These are phyloP conservation scores for Sarcophaga variegata DNA, from an alignment of 2,888 invertebrate species.

Conservation along the genomic window DNA sequence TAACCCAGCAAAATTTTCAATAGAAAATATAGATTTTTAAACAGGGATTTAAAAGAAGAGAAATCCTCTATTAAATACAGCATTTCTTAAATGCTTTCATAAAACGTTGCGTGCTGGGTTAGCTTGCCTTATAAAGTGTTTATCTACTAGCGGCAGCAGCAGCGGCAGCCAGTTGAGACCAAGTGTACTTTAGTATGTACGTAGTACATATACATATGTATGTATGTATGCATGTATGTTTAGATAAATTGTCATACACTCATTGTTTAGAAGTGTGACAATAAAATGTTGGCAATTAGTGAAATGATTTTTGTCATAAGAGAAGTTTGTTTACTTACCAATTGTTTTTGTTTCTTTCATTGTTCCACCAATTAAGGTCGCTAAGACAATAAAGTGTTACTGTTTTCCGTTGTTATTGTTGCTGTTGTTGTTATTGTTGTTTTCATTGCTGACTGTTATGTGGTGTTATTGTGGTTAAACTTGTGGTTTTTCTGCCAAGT, in stretches of 20 bases:
- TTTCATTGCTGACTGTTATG: neutral
- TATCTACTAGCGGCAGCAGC: neutral
- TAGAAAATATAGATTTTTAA: neutral
- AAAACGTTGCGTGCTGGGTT: constrained; percentile 18
- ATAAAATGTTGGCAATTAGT: constrained; percentile 68
- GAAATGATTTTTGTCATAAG: constrained; percentile 61
- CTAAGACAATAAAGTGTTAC: constrained; percentile 44
- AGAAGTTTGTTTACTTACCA: constrained; percentile 56
- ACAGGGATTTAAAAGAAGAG: neutral
- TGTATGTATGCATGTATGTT: constrained; percentile 13
- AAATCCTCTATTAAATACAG: too few species aligned
- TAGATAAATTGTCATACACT: constrained; percentile 61
- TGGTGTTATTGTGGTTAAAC: constrained; percentile 9
- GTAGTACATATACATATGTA: too few species aligned
- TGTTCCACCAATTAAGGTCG: constrained; percentile 61
- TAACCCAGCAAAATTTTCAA: constrained; percentile 26
- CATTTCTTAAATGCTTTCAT: too few species aligned
- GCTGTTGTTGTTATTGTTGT: neutral
- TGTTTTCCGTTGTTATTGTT: neutral
- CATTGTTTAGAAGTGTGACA: constrained; percentile 62
- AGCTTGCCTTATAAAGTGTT: neutral
- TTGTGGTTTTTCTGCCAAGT: constrained; percentile 5
- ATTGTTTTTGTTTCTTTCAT: constrained; percentile 19
- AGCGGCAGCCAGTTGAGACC: constrained; percentile 22
- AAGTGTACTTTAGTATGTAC: too few species aligned